Evolutionary conservation across 2,888 invertebrate genomes (phyloP), one percentile per base, ranked within the genome.

Genomic region (Cyclophora albipunctata): DNA sequence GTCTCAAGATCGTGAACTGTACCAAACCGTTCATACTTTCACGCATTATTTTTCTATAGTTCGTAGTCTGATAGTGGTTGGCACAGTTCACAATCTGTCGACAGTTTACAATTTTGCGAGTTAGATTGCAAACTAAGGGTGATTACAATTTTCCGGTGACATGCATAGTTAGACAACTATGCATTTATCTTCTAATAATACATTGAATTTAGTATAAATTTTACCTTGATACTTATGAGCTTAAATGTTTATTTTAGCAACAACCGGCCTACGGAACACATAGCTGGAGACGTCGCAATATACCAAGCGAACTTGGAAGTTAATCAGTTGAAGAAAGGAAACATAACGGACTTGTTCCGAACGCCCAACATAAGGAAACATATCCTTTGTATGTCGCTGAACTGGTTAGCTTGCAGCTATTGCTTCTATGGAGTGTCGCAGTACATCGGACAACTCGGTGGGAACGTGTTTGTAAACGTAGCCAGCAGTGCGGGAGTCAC

Each of bases 341-440:
- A 78, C 34, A 68, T 94, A 34, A 4, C 91, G 5, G 94, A 95
- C 74, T 81, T 95, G 3, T 90, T 95, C 54, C 87, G 92, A n/a
- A 93, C 93, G 2, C 92, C 93, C 0, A 93, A 93, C 64, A 83
- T 95, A 75, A 81, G 95, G 49, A 81, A 90, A 50, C 94, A 94
- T 66, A 94, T 93, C 0, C 69, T 94, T 3, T 91, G 91, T 37
- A 93, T 95, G 81, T 91, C 92, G 46, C 92, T 93, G 63, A 93
- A 93, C 68, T 96, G 96, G 97, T 76, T 94, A 41, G 92, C 94
- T 0, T 94, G 95, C 54, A 95, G 96, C 45, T 91, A 97, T 58
- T 88, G 86, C 60, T 88, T 87, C 76, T 98, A 95, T 69, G 96
- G 96, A 1, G 92, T 96, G 35, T 93, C 95, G 0, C 95, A 96